phyloP scores from a whole-genome alignment of 2,113 vertebrate genomes.

The Anolis sagrei region DNA sequence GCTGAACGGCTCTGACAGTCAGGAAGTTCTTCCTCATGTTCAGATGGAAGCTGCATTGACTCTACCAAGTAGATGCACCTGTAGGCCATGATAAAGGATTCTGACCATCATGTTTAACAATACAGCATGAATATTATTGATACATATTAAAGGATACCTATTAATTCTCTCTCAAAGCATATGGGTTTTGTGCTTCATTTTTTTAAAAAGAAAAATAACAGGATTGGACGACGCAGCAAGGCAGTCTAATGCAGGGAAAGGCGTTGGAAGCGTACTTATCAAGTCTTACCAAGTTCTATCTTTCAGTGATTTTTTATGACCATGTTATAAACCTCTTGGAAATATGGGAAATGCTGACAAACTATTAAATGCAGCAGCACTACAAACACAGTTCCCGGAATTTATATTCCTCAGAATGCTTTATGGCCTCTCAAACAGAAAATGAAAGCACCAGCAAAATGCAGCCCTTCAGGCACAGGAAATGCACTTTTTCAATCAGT shows the following conservation, averaged over 20 bases:
- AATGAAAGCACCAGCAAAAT: conserved; percentile 31
- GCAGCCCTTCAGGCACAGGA: background rate
- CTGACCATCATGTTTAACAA: background rate
- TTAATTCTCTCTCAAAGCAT: background rate
- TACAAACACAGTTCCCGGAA: conserved; percentile 16
- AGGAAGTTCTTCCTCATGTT: no score
- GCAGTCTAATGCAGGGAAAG: background rate
- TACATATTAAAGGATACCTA: background rate
- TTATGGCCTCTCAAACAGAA: conserved; percentile 26
- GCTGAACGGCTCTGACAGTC: no score
- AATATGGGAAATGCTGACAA: conserved; percentile 46
- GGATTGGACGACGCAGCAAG: background rate
- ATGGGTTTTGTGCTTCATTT: background rate
- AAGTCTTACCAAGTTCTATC: conserved; percentile 13
- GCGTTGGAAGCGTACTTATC: background rate
- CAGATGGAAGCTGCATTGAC: no score
- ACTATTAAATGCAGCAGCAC: conserved; percentile 15
- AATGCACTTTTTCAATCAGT: conserved; percentile 5
- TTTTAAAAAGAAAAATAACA: background rate
- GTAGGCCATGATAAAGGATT: no score
- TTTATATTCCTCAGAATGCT: conserved; percentile 35
- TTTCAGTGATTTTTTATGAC: conserved; percentile 36
- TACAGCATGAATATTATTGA: background rate
- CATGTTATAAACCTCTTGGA: conserved; percentile 38
- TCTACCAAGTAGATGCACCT: no score